These are phyloP conservation scores for Margarornis squamiger DNA, from an alignment of 2,797 vertebrate genomes.

Conservation along the genomic window DNA sequence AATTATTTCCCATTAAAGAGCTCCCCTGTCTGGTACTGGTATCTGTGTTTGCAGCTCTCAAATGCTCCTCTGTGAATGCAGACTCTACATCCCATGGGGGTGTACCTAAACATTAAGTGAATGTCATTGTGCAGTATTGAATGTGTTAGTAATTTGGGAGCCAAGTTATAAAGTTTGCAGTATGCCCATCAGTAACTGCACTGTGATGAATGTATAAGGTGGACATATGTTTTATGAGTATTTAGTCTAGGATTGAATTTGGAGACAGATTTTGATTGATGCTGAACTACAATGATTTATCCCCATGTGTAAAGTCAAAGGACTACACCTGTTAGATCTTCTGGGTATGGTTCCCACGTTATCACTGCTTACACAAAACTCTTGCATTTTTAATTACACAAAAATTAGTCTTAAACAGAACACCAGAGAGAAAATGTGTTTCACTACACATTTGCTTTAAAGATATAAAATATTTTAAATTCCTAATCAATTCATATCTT, in stretches of 20 bases:
- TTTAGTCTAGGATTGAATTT: background rate
- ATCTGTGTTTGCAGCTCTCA: background rate
- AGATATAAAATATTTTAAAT: slow-evolving; percentile 45
- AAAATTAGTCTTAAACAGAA: slow-evolving; percentile 11
- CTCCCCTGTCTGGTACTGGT: background rate
- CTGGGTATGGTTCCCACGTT: background rate
- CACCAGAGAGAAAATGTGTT: slow-evolving; percentile 28
- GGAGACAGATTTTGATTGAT: background rate
- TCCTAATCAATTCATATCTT: slow-evolving; percentile 46
- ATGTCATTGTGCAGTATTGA: background rate
- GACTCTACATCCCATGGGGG: background rate
- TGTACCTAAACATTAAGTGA: background rate
- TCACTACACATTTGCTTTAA: slow-evolving; percentile 19
- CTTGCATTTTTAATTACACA: background rate
- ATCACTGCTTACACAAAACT: background rate
- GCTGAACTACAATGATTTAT: background rate
- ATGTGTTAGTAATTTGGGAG: background rate
- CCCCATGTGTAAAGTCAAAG: background rate
- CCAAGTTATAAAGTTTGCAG: background rate
- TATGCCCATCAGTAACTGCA: background rate
- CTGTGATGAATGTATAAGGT: background rate
- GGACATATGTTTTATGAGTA: background rate
- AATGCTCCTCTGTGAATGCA: background rate
- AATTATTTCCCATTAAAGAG: background rate
- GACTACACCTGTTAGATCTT: background rate